Evolutionary conservation across 2,797 vertebrate genomes (phyloP).

Genomic region (Peromyscus aztecus): DNA sequence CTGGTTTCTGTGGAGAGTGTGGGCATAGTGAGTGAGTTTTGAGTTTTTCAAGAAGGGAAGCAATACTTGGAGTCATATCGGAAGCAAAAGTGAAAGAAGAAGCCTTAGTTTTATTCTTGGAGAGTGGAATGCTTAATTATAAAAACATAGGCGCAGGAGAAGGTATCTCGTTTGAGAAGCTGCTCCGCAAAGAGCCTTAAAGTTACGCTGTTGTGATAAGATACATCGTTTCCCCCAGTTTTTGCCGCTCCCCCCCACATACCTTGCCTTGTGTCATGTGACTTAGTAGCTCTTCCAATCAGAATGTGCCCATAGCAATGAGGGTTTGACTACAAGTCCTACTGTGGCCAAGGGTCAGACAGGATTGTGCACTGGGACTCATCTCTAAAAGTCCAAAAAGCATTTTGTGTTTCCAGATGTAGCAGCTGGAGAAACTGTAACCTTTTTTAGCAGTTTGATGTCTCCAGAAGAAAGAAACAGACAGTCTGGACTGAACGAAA

Average conservation of each 20-base stretch:
- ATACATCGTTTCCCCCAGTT: neutral
- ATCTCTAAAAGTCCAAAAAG: neutral
- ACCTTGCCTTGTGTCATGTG: neutral
- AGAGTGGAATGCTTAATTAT: neutral
- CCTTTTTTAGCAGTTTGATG: neutral
- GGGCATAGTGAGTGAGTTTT: neutral
- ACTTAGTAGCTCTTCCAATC: neutral
- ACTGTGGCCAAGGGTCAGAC: neutral
- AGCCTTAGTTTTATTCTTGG: neutral
- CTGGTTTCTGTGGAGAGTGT: neutral
- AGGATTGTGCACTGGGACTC: neutral
- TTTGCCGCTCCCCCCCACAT: neutral
- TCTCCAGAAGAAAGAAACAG: slow-evolving; percentile 10
- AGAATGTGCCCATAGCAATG: neutral
- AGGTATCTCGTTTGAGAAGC: neutral
- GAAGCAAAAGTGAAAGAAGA: neutral
- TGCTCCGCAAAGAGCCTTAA: neutral
- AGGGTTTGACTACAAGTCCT: neutral
- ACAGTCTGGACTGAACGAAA: neutral
- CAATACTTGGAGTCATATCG: neutral
- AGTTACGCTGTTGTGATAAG: neutral
- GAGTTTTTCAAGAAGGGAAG: neutral
- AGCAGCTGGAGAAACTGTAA: neutral
- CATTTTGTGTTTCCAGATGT: neutral
- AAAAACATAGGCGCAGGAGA: neutral